Evolutionary conservation across 2,888 invertebrate genomes (phyloP).

Genomic region (Habroteleia sp.): DNA sequence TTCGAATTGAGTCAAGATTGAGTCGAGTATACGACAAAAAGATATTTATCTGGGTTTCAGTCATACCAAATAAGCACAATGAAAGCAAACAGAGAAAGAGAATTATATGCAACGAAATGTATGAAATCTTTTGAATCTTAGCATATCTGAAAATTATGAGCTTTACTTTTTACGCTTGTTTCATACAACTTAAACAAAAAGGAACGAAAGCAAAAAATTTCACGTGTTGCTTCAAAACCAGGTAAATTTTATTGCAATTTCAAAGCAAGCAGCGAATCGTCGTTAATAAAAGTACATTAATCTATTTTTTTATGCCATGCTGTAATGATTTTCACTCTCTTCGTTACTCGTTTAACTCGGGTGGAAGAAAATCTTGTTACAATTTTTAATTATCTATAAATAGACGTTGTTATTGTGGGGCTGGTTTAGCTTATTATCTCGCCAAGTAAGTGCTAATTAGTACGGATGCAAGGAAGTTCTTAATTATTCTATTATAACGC

Average conservation of each 20-base stretch:
- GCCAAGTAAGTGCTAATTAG: conserved; percentile 56
- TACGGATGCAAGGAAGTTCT: conserved; percentile 49
- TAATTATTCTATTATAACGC: conserved; percentile 57
- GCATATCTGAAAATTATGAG: too few species aligned
- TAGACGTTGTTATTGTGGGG: conserved; percentile 44
- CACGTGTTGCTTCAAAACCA: too few species aligned
- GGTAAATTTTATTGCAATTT: too few species aligned
- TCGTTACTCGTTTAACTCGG: conserved; percentile 32
- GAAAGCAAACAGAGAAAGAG: too few species aligned
- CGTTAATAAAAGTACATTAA: conserved; percentile 23
- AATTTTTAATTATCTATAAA: conserved; percentile 60
- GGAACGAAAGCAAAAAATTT: too few species aligned
- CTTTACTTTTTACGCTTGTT: too few species aligned
- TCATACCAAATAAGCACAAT: not conserved
- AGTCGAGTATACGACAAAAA: conserved; percentile 11
- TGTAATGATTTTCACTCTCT: conserved; percentile 40
- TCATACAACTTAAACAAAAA: too few species aligned
- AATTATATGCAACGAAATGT: too few species aligned
- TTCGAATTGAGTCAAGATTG: conserved; percentile 13
- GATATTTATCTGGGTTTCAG: conserved; percentile 11
- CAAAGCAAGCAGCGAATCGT: too few species aligned
- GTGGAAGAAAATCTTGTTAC: conserved; percentile 27
- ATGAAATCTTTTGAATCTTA: too few species aligned
- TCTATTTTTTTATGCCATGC: conserved; percentile 8
- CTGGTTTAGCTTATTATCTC: conserved; percentile 34